Evolutionary conservation across 53 echinoderm and acorn worm species (phyloP), one percentile per base, ranked within the genome.

Genomic region (Temnopleurus reevesii): DNA sequence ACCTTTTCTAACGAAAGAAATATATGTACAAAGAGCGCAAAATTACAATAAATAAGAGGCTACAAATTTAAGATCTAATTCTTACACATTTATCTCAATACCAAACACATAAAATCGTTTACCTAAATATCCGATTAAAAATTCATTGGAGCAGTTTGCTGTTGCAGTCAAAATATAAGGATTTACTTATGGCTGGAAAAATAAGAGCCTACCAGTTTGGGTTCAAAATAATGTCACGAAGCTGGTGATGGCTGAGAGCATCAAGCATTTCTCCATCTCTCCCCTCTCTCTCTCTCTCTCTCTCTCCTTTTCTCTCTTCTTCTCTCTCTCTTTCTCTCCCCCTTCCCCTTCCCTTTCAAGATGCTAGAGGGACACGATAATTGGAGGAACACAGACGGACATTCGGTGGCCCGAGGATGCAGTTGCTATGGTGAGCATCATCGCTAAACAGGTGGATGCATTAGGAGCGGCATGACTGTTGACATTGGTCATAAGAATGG

Each of bases 401-500:
- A 47, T 51, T 80, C 47, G 46, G 51, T 80, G 80, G 46, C 80
- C 80, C 26, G 80, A 49, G 80, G 51, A 49, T 80, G 47, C 49
- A 41, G 47, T 80, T 80, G 28, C 80, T 51, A 80, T 80, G 80
- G 80, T 80, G 46, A 80, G 46, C 28, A 80, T 80, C 80, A 80
- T 80, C 80, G 31, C 80, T 80, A 51, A 46, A 80, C 80, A 80
- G 80, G 80, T 80, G 80, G 80, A 80, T 80, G 80, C 80, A 80
- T 80, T 80, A 80, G 80, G 80, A 80, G 80, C 46, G 8, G 80
- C 51, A 80, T 47, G 80, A 80, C 51, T 80, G 80, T 80, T 80
- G 80, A 47, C 80, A 47, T 51, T 47, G 51, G 80, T 80, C 80
- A 80, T 46, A 51, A 47, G 80, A 46, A 80, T n/a, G n/a, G 80